Evolutionary conservation across 1,140 invertebrate species (phyloP).

Genomic region (Aphelinus certus): DNA sequence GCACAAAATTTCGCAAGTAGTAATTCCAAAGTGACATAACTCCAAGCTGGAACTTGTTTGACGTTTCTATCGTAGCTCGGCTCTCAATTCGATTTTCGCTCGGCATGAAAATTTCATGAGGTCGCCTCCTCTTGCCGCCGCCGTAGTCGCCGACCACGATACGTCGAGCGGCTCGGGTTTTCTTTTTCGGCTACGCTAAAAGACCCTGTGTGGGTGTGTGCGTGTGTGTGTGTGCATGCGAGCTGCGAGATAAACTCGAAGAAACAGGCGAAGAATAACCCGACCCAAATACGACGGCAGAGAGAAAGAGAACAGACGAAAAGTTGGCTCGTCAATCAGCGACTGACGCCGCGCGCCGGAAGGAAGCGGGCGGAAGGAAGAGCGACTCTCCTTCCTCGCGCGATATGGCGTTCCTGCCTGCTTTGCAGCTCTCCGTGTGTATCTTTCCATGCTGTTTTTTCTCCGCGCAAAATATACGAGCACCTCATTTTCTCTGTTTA

Average conservation of each 20-base stretch:
- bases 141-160: slow-evolving; percentile 28
- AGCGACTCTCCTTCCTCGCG: slow-evolving; percentile 46
- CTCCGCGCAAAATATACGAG: not conserved
- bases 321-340: slow-evolving; percentile 63
- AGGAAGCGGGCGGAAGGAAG: slow-evolving; percentile 50
- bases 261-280: slow-evolving; percentile 47
- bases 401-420: slow-evolving; percentile 26
- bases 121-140: slow-evolving; percentile 39
- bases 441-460: not conserved
- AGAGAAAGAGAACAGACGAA: slow-evolving; percentile 46
- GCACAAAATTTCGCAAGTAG: too few relatives aligned
- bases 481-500: slow-evolving; percentile 48
- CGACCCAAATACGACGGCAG: slow-evolving; percentile 58
- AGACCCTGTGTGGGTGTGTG: not conserved
- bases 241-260: slow-evolving; percentile 25
- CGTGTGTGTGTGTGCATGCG: not conserved
- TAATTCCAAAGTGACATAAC: not conserved
- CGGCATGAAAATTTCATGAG: slow-evolving; percentile 63
- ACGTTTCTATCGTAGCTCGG: slow-evolving; percentile 6
- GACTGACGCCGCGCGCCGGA: slow-evolving; percentile 57
- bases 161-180: slow-evolving; percentile 35
- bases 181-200: slow-evolving; percentile 12
- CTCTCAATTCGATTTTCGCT: slow-evolving; percentile 49
- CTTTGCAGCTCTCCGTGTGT: slow-evolving; percentile 1
- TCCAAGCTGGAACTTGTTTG: slow-evolving; percentile 26